Evolutionary conservation across 1,140 invertebrate species (phyloP).

Genomic region (Phymorhynchus buccinoides): DNA sequence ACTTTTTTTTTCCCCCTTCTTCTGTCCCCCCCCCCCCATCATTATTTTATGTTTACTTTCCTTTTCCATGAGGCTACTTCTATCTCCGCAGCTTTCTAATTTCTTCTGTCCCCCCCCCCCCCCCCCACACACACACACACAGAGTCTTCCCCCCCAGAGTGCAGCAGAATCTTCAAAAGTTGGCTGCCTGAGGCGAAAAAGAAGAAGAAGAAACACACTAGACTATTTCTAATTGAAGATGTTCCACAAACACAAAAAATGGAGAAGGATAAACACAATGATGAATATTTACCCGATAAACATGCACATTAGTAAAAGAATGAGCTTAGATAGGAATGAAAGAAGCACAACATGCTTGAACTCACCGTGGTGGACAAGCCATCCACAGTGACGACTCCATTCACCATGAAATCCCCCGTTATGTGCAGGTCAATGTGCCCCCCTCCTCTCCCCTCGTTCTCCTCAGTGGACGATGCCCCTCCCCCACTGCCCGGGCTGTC

Average conservation of each 20-base stretch:
- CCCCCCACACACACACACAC: too few relatives aligned
- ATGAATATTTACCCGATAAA: constrained; percentile 7
- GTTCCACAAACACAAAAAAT: not conserved
- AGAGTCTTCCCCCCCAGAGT: too few relatives aligned
- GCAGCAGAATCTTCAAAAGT: too few relatives aligned
- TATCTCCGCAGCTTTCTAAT: too few relatives aligned
- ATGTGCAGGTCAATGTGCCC: constrained; percentile 51
- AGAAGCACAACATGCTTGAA: not conserved
- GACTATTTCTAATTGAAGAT: too few relatives aligned
- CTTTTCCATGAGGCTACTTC: too few relatives aligned
- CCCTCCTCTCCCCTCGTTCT: constrained; percentile 59
- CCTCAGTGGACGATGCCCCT: constrained; percentile 43
- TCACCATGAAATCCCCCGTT: constrained; percentile 38
- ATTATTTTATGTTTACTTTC: too few relatives aligned
- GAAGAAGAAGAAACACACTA: not conserved
- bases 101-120: too few relatives aligned
- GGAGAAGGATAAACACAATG: not conserved
- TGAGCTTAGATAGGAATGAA: not conserved
- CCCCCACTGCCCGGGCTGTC: constrained; percentile 64
- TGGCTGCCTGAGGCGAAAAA: not conserved
- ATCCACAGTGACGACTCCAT: constrained; percentile 49
- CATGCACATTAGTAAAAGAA: not conserved
- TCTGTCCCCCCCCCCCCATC: too few relatives aligned
- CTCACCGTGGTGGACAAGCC: constrained; percentile 51
- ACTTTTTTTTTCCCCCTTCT: too few relatives aligned